Base-by-base conservation (phyloP, 2,797 vertebrate species). In the Erithacus rubecula region DNA sequence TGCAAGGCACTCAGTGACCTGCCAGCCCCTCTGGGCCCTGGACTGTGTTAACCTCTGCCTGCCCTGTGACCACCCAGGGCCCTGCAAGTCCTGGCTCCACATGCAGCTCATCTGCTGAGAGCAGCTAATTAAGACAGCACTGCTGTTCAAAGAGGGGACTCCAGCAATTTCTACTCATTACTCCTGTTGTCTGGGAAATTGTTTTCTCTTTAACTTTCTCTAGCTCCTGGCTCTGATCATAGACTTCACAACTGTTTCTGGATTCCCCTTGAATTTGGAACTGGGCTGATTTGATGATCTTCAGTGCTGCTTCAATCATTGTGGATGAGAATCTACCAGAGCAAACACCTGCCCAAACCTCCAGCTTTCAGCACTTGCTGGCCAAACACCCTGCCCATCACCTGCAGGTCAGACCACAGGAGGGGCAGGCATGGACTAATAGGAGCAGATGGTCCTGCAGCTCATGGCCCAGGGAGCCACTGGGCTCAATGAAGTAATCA, bases 401-500 rank as follows among this genome's bases (percentile, higher is more conserved):
- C 46, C 87, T 10, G 3, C 67, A 44, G 91, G 94, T 94, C 90
- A 90, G 63, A 68, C 37, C 90, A 64, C 34, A 37, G 74, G 63
- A 84, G 62, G 6, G 41, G 26, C 51, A 43, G 5, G 27, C 59
- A 11, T 15, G 67, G 67, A 49, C 80, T 59, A 69, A 96, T 0
- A 88, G 91, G 83, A 96, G 91, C 94, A 93, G 89, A 94, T 94
- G 94, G 85, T 81, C 67, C 69, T 82, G 52, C 41, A 79, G 74
- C 60, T 62, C 39, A 46, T 10, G 85, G 70, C 93, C 95, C 87
- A 83, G 52, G 83, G 83, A 94, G 80, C 70, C 8, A 2, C 24
- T 60, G 87, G 77, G 43, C 89, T 74, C n/a, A 0, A 88, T 65
- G 81, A 93, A 95, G 56, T 63, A 21, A 88, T 90, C 83, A 91